Conservation (phyloP, 2,113 vertebrate genomes). For the Elaphurus davidianus region DNA sequence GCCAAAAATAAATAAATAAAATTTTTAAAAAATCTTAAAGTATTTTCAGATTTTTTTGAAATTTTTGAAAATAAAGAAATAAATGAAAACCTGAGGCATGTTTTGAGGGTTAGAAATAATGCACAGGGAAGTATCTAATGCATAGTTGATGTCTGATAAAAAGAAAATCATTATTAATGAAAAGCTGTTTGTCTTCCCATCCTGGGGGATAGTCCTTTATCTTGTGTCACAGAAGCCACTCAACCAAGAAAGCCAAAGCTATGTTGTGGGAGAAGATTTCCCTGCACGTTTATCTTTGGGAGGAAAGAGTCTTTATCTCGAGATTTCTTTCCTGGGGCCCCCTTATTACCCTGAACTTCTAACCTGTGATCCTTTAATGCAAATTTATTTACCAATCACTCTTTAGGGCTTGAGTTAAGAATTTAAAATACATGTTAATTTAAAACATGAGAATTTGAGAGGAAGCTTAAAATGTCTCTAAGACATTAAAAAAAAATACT, state of each 20-base stretch:
- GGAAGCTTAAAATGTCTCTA: neutral
- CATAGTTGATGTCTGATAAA: too few relatives aligned
- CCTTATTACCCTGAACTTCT: neutral
- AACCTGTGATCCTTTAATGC: neutral
- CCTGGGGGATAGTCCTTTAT: neutral
- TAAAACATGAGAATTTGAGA: slow-evolving; percentile 22
- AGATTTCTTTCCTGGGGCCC: neutral
- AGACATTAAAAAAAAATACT: neutral
- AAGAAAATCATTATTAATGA: neutral
- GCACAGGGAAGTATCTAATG: neutral
- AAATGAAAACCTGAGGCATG: neutral
- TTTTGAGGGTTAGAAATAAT: neutral
- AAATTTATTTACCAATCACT: neutral
- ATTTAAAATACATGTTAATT: slow-evolving; percentile 14
- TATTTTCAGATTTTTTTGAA: neutral
- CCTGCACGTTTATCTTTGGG: neutral
- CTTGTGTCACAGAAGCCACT: neutral
- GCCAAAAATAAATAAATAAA: neutral
- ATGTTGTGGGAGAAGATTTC: neutral
- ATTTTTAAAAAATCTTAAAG: neutral
- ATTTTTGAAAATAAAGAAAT: neutral
- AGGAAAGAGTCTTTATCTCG: neutral
- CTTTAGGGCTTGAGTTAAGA: neutral
- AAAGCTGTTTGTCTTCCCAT: neutral
- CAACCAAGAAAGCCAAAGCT: neutral